phyloP scores from a whole-genome alignment of 2,113 vertebrate species.

The Salvelinus namaycush region DNA sequence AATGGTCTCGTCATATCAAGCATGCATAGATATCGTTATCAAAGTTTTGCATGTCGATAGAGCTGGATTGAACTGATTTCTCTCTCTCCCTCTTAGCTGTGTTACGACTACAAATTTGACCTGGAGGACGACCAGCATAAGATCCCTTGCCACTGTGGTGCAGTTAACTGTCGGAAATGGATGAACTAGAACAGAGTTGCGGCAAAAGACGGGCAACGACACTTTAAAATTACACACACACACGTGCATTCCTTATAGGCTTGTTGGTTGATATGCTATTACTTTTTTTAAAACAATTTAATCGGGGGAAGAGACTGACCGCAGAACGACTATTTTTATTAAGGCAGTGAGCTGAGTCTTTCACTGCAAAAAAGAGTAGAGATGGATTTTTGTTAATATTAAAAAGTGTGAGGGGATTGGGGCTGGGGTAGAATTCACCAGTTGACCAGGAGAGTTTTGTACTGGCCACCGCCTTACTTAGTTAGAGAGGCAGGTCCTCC shows the following conservation, averaged over 20 bases:
- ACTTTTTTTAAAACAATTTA: neutral
- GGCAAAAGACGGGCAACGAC: neutral
- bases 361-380: neutral
- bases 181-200: conserved; percentile 85
- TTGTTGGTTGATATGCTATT: neutral
- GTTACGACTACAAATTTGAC: conserved; percentile 98
- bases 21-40: too few species aligned
- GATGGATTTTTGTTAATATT: neutral
- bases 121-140: conserved; percentile 99
- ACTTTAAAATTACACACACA: conserved; percentile 8
- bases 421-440: conserved; percentile 78
- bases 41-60: too few species aligned
- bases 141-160: conserved; percentile 98
- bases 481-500: conserved; percentile 93
- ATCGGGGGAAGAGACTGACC: conserved; percentile 32
- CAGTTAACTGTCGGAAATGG: conserved; percentile 98
- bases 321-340: conserved; percentile 28
- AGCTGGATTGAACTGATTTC: too few species aligned
- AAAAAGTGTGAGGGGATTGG: neutral
- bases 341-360: neutral
- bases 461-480: conserved; percentile 85
- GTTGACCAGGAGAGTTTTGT: conserved; percentile 79
- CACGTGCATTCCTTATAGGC: conserved; percentile 65
- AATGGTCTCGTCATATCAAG: too few species aligned
- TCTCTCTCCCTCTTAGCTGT: conserved; percentile 78